Base-by-base conservation (phyloP, 2,797 vertebrate species). In the Cottoperca gobio region DNA sequence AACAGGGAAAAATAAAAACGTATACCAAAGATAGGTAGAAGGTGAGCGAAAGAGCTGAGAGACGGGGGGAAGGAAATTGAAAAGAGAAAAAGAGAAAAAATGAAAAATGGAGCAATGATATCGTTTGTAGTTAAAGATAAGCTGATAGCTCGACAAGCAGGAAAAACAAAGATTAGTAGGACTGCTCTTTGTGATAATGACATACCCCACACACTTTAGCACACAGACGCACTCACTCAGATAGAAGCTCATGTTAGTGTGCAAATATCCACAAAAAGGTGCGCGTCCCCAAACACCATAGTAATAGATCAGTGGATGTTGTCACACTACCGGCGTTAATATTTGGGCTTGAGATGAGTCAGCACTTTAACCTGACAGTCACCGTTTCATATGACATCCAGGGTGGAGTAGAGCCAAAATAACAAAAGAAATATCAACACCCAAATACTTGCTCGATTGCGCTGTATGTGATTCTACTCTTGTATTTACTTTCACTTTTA, bases 91-190 rank as follows among this genome's bases (percentile, higher is more conserved):
- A 33, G 33, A 8, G 33, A 33, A 31, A 33, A 33, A 33, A 33
- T 8, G 33, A 33, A 31, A 31, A 33, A 2, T 33, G 7, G 33
- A 33, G 33, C 31, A 31, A 7, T 33, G 8, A 68, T 48, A 50
- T 43, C 26, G 53, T 43, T 31, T 43, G 37, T 12, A 5, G 24
- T 63, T 40, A 9, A 39, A 78, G 61, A 84, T 64, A 52, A 53
- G 46, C 48, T 7, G 46, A 72, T 55, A 64, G 48, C 14, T 43
- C 49, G 31, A 40, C 17, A 46, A 60, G 45, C 66, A 21, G 33
- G 33, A 13, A 66, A 70, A 73, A 80, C 33, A 65, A 19, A 37
- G 26, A 70, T 76, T 63, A 58, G 39, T 17, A 4, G 21, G 28
- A n/a, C 39, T 40, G 46, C 28, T 42, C 6, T 50, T n/a, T 49